phyloP scores from a whole-genome alignment of 2,797 vertebrate genomes.

The Notolabrus celidotus region DNA sequence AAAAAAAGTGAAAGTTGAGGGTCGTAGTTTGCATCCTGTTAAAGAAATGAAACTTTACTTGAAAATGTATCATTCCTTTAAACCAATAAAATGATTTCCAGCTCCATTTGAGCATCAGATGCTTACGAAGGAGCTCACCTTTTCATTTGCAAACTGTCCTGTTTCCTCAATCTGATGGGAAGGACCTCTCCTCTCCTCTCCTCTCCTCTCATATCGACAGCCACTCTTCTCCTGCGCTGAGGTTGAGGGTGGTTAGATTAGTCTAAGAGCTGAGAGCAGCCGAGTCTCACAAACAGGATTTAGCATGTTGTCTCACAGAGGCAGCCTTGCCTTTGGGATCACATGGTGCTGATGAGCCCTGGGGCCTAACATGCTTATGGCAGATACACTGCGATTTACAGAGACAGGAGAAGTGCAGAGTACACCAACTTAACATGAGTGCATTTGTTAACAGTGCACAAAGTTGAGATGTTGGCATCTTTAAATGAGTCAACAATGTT shows the following conservation, averaged over 20 bases:
- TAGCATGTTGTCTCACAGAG: slow-evolving; percentile 79
- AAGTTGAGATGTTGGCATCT: slow-evolving; percentile 81
- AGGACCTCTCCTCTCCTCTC: background rate
- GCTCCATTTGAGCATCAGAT: background rate
- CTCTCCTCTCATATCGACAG: slow-evolving; percentile 34
- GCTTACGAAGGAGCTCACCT: background rate
- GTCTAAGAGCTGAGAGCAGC: slow-evolving; percentile 72
- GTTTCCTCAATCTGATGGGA: slow-evolving; percentile 15
- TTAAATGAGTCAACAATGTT: slow-evolving; percentile 84
- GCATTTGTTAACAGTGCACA: slow-evolving; percentile 79
- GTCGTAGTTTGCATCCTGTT: background rate
- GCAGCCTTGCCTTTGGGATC: slow-evolving; percentile 71
- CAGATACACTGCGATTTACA: slow-evolving; percentile 77
- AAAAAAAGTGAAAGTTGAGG: too few species aligned
- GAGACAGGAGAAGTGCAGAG: slow-evolving; percentile 78
- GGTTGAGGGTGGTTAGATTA: slow-evolving; percentile 77
- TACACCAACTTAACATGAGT: slow-evolving; percentile 77
- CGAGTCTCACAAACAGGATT: slow-evolving; percentile 83
- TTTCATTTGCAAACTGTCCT: slow-evolving; percentile 3
- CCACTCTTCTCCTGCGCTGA: slow-evolving; percentile 37
- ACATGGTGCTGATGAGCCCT: slow-evolving; percentile 75
- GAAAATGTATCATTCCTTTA: too few species aligned
- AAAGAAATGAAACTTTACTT: background rate
- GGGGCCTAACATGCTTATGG: slow-evolving; percentile 79
- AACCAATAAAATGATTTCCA: background rate